A percentile compares a stretch with the other conserved stretches of the same genome.
Evolutionary conservation across 2,888 invertebrate species (phyloP).

Genomic region (Aplocera efformata): DNA sequence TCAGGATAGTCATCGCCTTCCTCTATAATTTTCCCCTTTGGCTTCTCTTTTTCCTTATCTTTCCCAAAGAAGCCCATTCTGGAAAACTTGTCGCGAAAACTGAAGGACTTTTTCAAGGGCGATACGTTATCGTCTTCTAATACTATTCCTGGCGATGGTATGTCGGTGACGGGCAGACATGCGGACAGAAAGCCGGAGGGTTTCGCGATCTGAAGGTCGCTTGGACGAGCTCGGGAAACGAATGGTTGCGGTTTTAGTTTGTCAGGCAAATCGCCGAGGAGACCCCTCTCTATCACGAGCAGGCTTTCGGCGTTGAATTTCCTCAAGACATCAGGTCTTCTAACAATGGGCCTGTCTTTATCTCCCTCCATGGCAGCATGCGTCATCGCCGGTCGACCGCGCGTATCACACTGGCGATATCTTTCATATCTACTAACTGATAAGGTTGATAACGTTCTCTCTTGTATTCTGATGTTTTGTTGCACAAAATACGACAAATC

Average conservation of each 20-base stretch:
- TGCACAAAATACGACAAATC: slow-evolving; percentile 8
- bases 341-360: slow-evolving; percentile 47
- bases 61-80: slow-evolving; percentile 60
- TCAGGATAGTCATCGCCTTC: slow-evolving; percentile 41
- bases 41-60: slow-evolving; percentile 53
- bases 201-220: slow-evolving; percentile 65
- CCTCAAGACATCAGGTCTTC: slow-evolving; percentile 59
- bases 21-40: slow-evolving; percentile 43
- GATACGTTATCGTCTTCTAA: slow-evolving; percentile 53
- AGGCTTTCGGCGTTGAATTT: slow-evolving; percentile 66
- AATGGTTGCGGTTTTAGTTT: slow-evolving; percentile 59
- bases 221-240: slow-evolving; percentile 42
- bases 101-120: slow-evolving; percentile 66
- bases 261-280: slow-evolving; percentile 64
- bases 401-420: slow-evolving; percentile 51
- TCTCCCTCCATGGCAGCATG: slow-evolving; percentile 60
- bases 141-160: slow-evolving; percentile 51
- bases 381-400: slow-evolving; percentile 59
- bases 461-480: slow-evolving; percentile 27
- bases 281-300: slow-evolving; percentile 63
- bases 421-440: slow-evolving; percentile 51
- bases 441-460: slow-evolving; percentile 57
- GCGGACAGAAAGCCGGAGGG: slow-evolving; percentile 64
- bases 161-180: slow-evolving; percentile 57
- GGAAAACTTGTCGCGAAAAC: slow-evolving; percentile 67